phyloP scores from a whole-genome alignment of 2,888 invertebrate species.

The Apamea sordens region DNA sequence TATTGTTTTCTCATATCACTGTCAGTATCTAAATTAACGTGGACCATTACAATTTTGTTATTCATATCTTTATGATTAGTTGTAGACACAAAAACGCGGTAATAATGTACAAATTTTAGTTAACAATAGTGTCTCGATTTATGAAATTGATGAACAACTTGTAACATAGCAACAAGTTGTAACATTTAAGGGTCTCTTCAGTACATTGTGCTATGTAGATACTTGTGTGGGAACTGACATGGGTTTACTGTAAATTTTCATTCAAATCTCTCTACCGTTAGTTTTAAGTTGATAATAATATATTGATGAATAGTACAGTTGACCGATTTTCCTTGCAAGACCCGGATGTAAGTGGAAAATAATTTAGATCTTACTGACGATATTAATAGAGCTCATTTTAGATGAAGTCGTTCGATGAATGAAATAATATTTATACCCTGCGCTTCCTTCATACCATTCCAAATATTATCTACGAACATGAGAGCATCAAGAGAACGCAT shows the following conservation, averaged over 20 bases:
- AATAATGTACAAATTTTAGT: conserved; percentile 33
- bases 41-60: conserved; percentile 32
- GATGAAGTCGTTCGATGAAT: conserved; percentile 30
- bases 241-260: conserved; percentile 47
- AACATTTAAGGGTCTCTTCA: conserved; percentile 36
- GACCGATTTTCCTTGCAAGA: conserved; percentile 42
- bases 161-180: conserved; percentile 51
- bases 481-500: conserved; percentile 56
- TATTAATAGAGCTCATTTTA: conserved; percentile 38
- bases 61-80: conserved; percentile 34
- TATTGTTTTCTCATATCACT: conserved; percentile 56
- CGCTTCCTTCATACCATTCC: conserved; percentile 39
- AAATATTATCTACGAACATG: conserved; percentile 43
- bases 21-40: conserved; percentile 32
- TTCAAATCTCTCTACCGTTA: conserved; percentile 34
- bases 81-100: conserved; percentile 30
- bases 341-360: conserved; percentile 9
- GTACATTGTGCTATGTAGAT: conserved; percentile 25
- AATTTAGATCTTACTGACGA: conserved; percentile 10
- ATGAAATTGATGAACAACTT: conserved; percentile 40
- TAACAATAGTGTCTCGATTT: conserved; percentile 25
- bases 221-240: conserved; percentile 14
- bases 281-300: conserved; percentile 41
- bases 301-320: conserved; percentile 47
- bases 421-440: conserved; percentile 45